A percentile compares a stretch with the other conserved stretches of the same genome.
Conservation (phyloP, 2,113 vertebrate species). For the Psittacara wagleri region DNA sequence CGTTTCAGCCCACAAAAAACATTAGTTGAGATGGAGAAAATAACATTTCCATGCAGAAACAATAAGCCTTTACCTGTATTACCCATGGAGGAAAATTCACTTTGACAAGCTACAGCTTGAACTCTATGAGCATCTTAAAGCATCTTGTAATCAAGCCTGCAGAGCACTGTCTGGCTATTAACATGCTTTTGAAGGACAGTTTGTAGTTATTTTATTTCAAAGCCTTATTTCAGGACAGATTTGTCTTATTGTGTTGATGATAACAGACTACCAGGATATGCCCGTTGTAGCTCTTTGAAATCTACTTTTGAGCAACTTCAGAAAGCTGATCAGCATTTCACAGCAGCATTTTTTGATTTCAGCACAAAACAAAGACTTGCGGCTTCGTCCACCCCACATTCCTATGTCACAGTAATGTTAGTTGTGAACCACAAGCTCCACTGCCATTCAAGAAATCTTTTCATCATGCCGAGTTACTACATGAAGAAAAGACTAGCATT, state of each 20-base stretch:
- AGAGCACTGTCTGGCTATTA: neutral
- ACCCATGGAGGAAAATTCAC: neutral
- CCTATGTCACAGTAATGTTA: neutral
- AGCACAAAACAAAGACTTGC: neutral
- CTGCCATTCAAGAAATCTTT: neutral
- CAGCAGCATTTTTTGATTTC: neutral
- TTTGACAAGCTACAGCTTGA: neutral
- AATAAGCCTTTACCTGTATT: neutral
- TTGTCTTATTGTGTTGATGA: neutral
- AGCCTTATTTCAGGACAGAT: neutral
- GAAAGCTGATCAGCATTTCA: neutral
- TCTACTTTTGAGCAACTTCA: neutral
- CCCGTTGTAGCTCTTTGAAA: neutral
- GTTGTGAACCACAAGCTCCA: neutral
- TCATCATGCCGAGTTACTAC: neutral
- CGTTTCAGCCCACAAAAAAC: neutral
- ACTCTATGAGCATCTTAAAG: neutral
- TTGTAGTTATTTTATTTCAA: conserved; percentile 5
- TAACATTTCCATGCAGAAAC: neutral
- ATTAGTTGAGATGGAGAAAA: neutral
- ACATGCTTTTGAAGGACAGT: neutral
- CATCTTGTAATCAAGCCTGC: neutral
- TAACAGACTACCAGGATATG: neutral
- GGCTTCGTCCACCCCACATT: neutral
- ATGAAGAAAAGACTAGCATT: neutral